These are phyloP conservation scores for Temnopleurus reevesii DNA, from an alignment of 53 echinoderm and acorn worm species.

Conservation along the genomic window DNA sequence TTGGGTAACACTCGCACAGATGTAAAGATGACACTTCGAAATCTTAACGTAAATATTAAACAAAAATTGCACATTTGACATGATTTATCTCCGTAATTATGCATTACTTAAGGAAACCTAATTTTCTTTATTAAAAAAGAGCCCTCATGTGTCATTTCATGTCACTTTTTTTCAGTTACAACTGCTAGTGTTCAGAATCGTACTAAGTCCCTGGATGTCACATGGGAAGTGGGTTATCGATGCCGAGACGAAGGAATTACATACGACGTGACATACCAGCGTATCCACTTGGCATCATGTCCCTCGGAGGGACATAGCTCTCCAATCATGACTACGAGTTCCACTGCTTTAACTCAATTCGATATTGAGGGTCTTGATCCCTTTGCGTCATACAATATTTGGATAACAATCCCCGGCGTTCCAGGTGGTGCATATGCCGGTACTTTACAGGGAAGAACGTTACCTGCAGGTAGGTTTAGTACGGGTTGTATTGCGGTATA, in stretches of 20 bases:
- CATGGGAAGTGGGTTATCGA: neutral
- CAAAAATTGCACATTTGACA: too few species aligned
- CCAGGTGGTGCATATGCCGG: neutral
- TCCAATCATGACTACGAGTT: too few species aligned
- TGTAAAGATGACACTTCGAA: too few species aligned
- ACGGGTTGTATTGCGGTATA: too few species aligned
- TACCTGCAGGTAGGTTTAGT: neutral
- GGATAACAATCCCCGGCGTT: neutral
- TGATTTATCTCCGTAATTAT: too few species aligned
- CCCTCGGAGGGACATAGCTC: neutral
- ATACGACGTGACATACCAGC: neutral
- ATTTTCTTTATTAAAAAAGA: too few species aligned
- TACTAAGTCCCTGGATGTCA: neutral
- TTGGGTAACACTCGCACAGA: too few species aligned
- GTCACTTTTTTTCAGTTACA: neutral
- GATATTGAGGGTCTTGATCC: neutral
- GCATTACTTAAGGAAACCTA: too few species aligned
- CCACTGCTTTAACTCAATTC: neutral
- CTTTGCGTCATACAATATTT: neutral
- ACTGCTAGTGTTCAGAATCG: neutral
- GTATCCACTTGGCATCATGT: neutral
- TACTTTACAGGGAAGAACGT: neutral
- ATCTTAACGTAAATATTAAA: too few species aligned
- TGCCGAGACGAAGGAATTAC: neutral
- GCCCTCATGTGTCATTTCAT: neutral